phyloP scores from a whole-genome alignment of 2,797 vertebrate genomes.

The Chiroxiphia lanceolata region DNA sequence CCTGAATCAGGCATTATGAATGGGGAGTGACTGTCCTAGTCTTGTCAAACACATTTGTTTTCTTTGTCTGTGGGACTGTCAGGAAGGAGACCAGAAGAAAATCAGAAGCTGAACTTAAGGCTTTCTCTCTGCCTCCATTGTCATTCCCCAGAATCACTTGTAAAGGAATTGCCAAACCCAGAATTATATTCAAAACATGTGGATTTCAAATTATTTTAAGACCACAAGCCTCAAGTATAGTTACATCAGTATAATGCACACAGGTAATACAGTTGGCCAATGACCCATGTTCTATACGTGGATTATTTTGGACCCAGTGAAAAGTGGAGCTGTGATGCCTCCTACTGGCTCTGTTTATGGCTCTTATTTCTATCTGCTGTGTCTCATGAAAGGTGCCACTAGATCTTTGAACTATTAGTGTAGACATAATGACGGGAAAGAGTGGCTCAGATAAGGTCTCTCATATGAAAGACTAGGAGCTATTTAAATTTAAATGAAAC shows the following conservation, averaged over 20 bases:
- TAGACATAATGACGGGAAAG: not conserved
- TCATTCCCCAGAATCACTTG: not conserved
- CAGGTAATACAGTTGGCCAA: not conserved
- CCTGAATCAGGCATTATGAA: not conserved
- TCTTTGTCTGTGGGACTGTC: not conserved
- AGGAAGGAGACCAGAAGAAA: not conserved
- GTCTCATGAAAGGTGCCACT: not conserved
- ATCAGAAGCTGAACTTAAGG: not conserved
- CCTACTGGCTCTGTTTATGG: conserved; percentile 1
- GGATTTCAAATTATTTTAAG: not conserved
- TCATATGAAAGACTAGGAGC: not conserved
- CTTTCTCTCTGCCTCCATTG: not conserved
- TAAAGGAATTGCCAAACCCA: not conserved
- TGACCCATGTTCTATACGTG: not conserved
- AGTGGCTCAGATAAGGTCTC: not conserved
- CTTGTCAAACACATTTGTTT: not conserved
- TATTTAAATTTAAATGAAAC: conserved; percentile 12
- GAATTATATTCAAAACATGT: not conserved
- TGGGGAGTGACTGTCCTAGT: not conserved
- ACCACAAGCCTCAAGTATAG: not conserved
- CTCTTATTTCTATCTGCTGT: not conserved
- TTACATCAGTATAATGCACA: not conserved
- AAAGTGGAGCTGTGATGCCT: conserved; percentile 42
- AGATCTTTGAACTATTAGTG: not conserved
- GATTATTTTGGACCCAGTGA: not conserved